Base-by-base conservation (phyloP, 2,888 invertebrate genomes). In the Nomada fucata region DNA sequence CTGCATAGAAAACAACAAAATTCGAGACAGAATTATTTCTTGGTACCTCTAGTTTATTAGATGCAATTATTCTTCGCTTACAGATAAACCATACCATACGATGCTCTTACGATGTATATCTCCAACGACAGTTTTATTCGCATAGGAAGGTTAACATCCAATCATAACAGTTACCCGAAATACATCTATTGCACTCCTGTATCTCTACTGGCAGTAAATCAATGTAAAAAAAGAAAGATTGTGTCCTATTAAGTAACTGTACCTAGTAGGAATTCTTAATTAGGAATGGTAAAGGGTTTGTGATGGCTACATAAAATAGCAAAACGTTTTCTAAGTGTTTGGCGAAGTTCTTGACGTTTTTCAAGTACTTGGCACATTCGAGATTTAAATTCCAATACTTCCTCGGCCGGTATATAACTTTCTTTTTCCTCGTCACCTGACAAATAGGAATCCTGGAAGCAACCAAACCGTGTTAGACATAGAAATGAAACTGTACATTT, bases 351-450 rank as follows among this genome's bases (percentile, higher is more conserved):
- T 91, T 97, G 96, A 88, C 98, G 96, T 94, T 97, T 96, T 91
- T 97, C 96, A 82, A 96, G 96, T 90, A 97, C 96, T 93, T 97
- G 96, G 92, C 96, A 96, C 93, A 95, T 95, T 92, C 97, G 96
- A 87, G 97, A 97, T 94, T 97, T 96, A 94, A 98, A 98, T 94
- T 97, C 97, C 94, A 96, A 95, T 87, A 98, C 97, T 94, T 98
- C 98, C 94, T 98, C 98, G 89, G 96, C 96, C 87, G 98, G 97
- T 95, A 98, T 98, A 95, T 96, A 96, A 94, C 96, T 96, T 86
- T 94, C 93, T 79, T 94, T 94, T 89, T 95, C 96, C 90, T 96
- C 96, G 88, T 97, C 96, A 92, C 97, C 97, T 86, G 96, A 96
- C 88, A 97, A 96, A 94, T 96, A 97, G 86, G 96, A 96, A 91